These are phyloP conservation scores for Acanthosepion pharaonis DNA, from an alignment of 2,888 invertebrate species.

Conservation along the genomic window DNA sequence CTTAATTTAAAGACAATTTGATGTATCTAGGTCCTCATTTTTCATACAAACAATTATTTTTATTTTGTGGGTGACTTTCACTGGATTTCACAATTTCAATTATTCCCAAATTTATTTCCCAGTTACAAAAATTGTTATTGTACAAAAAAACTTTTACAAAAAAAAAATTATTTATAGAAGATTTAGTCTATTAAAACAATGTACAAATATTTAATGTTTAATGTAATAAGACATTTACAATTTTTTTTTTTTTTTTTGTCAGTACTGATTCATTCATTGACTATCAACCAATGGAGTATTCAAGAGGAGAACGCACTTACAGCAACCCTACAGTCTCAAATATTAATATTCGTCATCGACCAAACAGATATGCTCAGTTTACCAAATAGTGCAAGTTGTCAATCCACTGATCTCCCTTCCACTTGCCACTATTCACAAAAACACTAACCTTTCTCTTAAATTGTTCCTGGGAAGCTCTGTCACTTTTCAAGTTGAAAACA, in stretches of 20 bases:
- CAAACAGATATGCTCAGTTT: constrained; percentile 36
- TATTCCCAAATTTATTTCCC: too few species aligned
- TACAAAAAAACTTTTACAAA: too few species aligned
- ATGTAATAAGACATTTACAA: too few species aligned
- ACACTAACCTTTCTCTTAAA: background rate
- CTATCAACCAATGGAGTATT: constrained; percentile 45
- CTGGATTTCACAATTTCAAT: too few species aligned
- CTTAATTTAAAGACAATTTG: too few species aligned
- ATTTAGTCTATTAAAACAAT: too few species aligned
- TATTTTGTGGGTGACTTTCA: too few species aligned
- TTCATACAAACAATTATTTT: too few species aligned
- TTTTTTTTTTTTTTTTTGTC: background rate
- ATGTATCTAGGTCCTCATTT: too few species aligned
- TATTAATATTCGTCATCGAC: constrained; percentile 43
- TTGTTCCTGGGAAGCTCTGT: background rate
- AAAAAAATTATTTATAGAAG: too few species aligned
- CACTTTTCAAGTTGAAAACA: background rate
- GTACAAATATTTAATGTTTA: too few species aligned
- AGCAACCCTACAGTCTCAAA: background rate
- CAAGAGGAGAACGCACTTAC: constrained; percentile 33
- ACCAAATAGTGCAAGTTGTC: constrained; percentile 20
- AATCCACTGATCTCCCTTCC: background rate
- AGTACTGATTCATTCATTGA: constrained; percentile 48
- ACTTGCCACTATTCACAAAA: background rate
- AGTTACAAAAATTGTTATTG: too few species aligned